Base-by-base conservation (phyloP, 2,113 vertebrate genomes). In the Glaucomys volans region DNA sequence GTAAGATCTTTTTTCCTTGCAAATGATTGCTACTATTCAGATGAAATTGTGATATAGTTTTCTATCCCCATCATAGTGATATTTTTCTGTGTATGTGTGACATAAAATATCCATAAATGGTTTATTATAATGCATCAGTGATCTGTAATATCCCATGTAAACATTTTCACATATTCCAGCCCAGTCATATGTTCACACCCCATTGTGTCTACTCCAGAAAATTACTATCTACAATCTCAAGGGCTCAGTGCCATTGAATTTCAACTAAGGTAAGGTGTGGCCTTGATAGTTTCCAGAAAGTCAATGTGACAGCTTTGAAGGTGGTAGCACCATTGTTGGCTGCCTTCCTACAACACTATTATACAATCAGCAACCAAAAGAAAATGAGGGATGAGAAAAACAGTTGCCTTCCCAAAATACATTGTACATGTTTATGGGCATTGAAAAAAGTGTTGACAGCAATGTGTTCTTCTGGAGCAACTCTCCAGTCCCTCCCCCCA, bases 261-360 rank as follows among this genome's bases (percentile, higher is more conserved):
- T 97, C 95, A 96, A 28, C 96, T 52, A 91, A 52, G 14, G 67
- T 28, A 94, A 94, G 35, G 89, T 94, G 93, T 94, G 93, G 50
- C 35, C 69, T 88, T 84, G 97, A 95, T 18, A 66, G 40, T 66
- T 93, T 91, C 97, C 96, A 97, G 96, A 91, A 74, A 93, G 86
- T 50, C 89, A 3, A 5, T 22, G 37, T 95, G 95, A 97, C 96
- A 92, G 85, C 64, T 90, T 87, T 87, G 77, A 86, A 71, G 81
- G 85, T 66, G 35, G 76, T 0, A 77, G 54, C 32, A 44, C 44
- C 6, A 2, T 22, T 20, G 32, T 9, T 79, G 89, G 91, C 85
- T 59, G 88, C 74, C 77, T 67, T 96, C 62, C 81, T 81, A 59
- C 8, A 71, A 86, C 1, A 11, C 67, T 64, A 17, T 52, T 57